Evolutionary conservation across 2,888 invertebrate species (phyloP).

Genomic region (Myopa testacea): DNA sequence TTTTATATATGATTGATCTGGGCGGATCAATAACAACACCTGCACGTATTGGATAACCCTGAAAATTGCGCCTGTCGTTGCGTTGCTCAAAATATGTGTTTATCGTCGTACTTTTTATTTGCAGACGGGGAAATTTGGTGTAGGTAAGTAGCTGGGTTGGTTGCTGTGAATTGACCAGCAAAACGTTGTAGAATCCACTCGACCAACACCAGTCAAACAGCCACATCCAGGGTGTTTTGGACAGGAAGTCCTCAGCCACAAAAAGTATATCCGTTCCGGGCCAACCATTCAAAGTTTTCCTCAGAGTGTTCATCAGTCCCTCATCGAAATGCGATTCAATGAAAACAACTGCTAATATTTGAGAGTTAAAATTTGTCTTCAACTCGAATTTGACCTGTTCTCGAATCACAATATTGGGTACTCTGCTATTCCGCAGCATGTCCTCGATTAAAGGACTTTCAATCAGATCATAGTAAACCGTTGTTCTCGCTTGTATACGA

Average conservation of each 20-base stretch:
- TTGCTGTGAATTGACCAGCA: not conserved
- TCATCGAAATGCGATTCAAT: not conserved
- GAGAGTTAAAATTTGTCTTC: not conserved
- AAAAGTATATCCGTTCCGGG: conserved; percentile 27
- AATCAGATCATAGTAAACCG: not conserved
- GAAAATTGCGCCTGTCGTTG: not conserved
- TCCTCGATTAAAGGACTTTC: not conserved
- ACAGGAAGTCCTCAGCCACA: not conserved
- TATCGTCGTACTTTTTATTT: not conserved
- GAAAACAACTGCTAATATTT: not conserved
- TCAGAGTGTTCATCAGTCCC: not conserved
- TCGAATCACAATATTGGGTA: not conserved
- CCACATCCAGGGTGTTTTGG: not conserved
- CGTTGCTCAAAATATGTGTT: conserved; percentile 7
- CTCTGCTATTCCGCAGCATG: not conserved
- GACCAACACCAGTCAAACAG: conserved; percentile 34
- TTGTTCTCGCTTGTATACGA: not conserved
- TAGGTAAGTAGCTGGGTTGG: not conserved
- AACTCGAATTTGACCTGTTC: not conserved
- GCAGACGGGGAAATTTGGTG: not conserved
- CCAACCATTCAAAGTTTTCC: conserved; percentile 11
- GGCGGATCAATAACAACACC: conserved; percentile 34
- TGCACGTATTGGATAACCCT: conserved; percentile 27
- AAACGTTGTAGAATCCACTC: conserved; percentile 31
- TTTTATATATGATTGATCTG: conserved; percentile 21